Conservation (phyloP, 2,888 invertebrate species). For the Horisme vitalbata region DNA sequence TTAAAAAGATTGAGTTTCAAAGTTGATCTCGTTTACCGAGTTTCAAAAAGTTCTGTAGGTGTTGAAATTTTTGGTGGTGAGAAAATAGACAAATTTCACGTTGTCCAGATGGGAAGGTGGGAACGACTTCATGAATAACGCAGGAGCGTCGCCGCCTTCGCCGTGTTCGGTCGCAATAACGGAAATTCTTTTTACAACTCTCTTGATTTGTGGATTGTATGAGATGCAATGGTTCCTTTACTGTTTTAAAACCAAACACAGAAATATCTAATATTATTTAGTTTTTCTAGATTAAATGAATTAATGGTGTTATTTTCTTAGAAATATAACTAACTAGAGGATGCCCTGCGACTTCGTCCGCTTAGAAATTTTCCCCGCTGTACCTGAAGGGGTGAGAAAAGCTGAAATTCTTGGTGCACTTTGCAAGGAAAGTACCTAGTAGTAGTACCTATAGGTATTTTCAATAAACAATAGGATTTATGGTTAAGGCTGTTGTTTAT, state of each 20-base stretch:
- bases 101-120: constrained; percentile 61
- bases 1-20: constrained; percentile 38
- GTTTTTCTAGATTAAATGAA: too few species aligned
- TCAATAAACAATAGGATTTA: too few species aligned
- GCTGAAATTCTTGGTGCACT: too few species aligned
- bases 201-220: constrained; percentile 49
- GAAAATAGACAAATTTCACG: constrained; percentile 62
- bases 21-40: constrained; percentile 46
- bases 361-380: too few species aligned
- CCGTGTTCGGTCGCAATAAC: constrained; percentile 60
- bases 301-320: too few species aligned
- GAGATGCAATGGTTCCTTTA: constrained; percentile 34
- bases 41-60: constrained; percentile 46
- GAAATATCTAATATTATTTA: too few species aligned
- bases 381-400: too few species aligned
- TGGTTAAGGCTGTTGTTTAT: too few species aligned
- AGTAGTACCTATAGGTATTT: too few species aligned
- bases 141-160: constrained; percentile 62
- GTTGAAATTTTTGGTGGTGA: constrained; percentile 54
- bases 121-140: constrained; percentile 64
- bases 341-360: too few species aligned
- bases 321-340: too few species aligned
- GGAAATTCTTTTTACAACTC: constrained; percentile 52
- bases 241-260: constrained; percentile 9
- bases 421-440: too few species aligned